Conservation (phyloP, 2,888 invertebrate genomes). For the Dryadula phaetusa region DNA sequence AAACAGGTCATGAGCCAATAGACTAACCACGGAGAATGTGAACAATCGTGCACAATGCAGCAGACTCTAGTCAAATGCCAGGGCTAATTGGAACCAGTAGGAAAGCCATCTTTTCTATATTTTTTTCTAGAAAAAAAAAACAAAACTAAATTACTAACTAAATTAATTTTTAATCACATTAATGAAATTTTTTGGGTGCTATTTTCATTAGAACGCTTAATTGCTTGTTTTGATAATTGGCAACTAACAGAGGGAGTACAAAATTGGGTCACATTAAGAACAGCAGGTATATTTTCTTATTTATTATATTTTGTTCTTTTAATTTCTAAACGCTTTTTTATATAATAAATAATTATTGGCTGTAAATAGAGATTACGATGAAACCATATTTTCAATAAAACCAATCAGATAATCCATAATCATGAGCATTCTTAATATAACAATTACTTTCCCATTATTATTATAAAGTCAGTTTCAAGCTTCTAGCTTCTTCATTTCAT, state of each 20-base stretch:
- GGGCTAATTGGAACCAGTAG: neutral
- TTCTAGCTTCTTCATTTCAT: neutral
- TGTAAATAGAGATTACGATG: neutral
- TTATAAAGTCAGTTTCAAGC: neutral
- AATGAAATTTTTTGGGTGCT: neutral
- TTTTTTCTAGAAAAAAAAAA: neutral
- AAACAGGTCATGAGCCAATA: too few species aligned
- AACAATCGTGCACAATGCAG: too few species aligned
- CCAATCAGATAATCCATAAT: neutral
- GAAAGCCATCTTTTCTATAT: neutral
- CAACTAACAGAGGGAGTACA: neutral
- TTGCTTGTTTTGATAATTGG: neutral
- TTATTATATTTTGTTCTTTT: neutral
- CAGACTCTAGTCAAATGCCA: too few species aligned
- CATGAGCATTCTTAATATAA: neutral
- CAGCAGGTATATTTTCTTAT: neutral
- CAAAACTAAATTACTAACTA: neutral
- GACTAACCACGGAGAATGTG: too few species aligned
- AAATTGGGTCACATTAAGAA: conserved; percentile 4
- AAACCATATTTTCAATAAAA: neutral
- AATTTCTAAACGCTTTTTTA: neutral
- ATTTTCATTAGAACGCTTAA: neutral
- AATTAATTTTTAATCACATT: conserved; percentile 1
- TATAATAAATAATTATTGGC: conserved; percentile 3
- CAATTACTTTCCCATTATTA: neutral